Base-by-base conservation (phyloP, 2,113 vertebrate genomes). In the Thryonomys swinderianus region DNA sequence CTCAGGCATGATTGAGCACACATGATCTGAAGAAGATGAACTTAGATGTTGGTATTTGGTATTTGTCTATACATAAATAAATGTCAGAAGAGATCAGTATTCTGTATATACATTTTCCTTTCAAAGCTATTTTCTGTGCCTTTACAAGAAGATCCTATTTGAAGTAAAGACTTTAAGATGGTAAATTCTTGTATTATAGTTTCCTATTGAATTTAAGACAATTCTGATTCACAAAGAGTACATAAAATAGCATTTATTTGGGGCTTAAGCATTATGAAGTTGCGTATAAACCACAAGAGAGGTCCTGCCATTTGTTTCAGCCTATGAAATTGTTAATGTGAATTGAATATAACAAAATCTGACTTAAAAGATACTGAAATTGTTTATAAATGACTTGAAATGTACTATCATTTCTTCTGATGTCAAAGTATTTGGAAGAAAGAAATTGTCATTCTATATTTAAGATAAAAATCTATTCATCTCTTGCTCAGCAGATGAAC, bases 141-240 rank as follows among this genome's bases (percentile, higher is more conserved):
- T 48, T 91, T 93, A 83, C 74, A 51, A 67, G 34, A 84, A 83
- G 55, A 95, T 90, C 96, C 74, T 7, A 86, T 91, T 92, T 86
- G 71, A 92, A 73, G 90, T 85, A 80, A 48, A 51, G 1, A 6
- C 81, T 90, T 85, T 53, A 76, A 55, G 3, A 82, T 40, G 66
- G 17, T 61, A 88, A 88, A 85, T 61, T 91, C 37, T 78, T 57
- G 7, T 37, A 78, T 83, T 96, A 81, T 40, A 76, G 59, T 90
- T 51, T 21, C 11, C 73, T 13, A 80, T 87, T 94, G 82, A 87
- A 55, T 95, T 92, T 87, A 90, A 90, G 42, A 84, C 96, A 88
- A 78, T 78, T 42, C 34, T 74, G 34, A 87, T 59, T 88, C 55
- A 88, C 10, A 82, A n/a, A 59, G 32, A 90, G 9, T 66, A 4